These are phyloP conservation scores for Neocloeon triangulifer DNA, from an alignment of 1,140 invertebrate species.

Conservation along the genomic window DNA sequence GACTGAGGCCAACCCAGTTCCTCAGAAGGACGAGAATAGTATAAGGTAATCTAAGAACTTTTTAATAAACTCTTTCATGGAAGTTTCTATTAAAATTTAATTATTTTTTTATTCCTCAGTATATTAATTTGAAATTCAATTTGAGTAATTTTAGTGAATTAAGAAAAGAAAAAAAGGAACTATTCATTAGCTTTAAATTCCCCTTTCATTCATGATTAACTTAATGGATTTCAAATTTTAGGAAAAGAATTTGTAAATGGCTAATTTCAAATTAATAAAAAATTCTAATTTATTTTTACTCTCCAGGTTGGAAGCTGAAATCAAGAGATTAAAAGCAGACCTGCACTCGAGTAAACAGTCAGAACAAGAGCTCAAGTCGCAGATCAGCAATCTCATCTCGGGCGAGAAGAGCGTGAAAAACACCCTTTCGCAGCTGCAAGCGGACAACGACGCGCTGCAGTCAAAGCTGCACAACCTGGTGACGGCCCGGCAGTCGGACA, in stretches of 20 bases:
- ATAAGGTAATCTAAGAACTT: conserved; percentile 19
- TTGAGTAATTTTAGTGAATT: not conserved
- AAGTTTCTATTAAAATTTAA: not conserved
- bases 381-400: conserved; percentile 38
- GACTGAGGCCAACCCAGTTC: conserved; percentile 9
- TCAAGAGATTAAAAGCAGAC: conserved; percentile 60
- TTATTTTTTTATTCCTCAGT: conserved; percentile 2
- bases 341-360: conserved; percentile 48
- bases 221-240: not conserved
- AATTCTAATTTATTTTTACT: conserved; percentile 27
- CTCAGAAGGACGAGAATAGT: conserved; percentile 32
- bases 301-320: conserved; percentile 35
- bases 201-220: not conserved
- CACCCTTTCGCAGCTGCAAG: conserved; percentile 51
- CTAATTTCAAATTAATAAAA: no score
- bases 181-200: no score
- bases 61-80: not conserved
- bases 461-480: conserved; percentile 50
- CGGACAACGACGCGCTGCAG: conserved; percentile 63
- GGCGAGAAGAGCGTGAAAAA: conserved; percentile 48
- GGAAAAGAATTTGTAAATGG: not conserved
- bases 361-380: conserved; percentile 64
- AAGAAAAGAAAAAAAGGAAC: not conserved
- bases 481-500: conserved; percentile 49
- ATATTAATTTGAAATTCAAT: conserved; percentile 5